Evolutionary conservation across 2,797 vertebrate genomes (phyloP).

Genomic region (Macropus fuliginosus): DNA sequence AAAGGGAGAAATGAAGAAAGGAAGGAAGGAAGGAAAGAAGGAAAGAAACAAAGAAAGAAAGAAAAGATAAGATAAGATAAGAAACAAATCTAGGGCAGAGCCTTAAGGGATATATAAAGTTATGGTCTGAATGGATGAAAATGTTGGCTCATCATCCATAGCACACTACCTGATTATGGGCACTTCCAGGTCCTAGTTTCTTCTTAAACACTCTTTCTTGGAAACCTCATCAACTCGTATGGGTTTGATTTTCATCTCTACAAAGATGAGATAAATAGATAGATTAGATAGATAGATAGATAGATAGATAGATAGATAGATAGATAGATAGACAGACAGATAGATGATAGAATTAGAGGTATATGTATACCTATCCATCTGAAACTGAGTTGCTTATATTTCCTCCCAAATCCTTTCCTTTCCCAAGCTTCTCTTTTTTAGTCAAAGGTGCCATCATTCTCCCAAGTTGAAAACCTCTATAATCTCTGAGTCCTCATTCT

Average conservation of each 20-base stretch:
- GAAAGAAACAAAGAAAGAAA: rapidly evolving
- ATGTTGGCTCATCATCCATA: not conserved
- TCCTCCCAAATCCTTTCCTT: not conserved
- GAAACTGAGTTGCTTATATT: not conserved
- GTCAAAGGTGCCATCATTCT: not conserved
- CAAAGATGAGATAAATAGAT: not conserved
- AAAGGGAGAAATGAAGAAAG: too few species aligned
- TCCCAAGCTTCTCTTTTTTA: not conserved
- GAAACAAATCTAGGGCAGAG: not conserved
- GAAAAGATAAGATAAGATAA: not conserved
- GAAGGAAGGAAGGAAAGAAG: too few species aligned
- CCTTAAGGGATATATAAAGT: not conserved
- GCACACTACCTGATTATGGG: not conserved
- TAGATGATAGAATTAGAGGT: too few species aligned
- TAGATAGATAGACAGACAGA: too few species aligned
- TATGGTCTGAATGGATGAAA: not conserved
- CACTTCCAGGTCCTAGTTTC: not conserved
- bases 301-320: too few species aligned
- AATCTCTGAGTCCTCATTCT: not conserved
- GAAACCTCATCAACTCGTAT: not conserved
- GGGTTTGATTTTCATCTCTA: not conserved
- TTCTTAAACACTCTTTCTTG: not conserved
- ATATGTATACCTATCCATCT: too few species aligned
- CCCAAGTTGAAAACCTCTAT: not conserved
- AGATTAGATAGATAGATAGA: too few species aligned